phyloP scores from a whole-genome alignment of 35 echinoderm and acorn worm species.

The Ophiothrix spiculata region DNA sequence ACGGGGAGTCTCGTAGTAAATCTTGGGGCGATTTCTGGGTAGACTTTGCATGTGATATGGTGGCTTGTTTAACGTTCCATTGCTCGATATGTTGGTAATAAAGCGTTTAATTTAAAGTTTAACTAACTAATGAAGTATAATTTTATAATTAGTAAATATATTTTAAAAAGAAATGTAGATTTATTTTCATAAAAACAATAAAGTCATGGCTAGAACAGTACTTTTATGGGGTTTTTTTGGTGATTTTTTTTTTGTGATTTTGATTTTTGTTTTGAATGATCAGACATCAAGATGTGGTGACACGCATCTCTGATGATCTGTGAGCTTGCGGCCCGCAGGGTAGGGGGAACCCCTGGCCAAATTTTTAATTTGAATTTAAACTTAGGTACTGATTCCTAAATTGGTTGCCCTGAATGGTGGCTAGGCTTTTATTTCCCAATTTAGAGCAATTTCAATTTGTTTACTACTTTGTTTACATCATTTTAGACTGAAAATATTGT shows the following conservation, averaged over 20 bases:
- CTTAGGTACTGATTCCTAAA: too few relatives aligned
- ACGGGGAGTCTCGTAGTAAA: neutral
- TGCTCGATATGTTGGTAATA: neutral
- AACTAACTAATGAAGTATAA: neutral
- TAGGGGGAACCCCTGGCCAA: neutral
- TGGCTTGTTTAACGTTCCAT: neutral
- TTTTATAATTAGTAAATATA: too few relatives aligned
- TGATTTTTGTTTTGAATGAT: neutral
- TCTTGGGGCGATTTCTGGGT: neutral
- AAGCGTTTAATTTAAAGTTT: neutral
- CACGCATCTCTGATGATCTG: neutral
- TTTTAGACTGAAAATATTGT: too few relatives aligned
- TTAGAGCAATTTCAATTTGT: too few relatives aligned
- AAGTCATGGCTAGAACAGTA: neutral
- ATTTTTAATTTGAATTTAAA: neutral
- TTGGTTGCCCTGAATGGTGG: too few relatives aligned
- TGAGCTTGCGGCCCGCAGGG: conserved; percentile 4
- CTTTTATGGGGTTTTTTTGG: neutral
- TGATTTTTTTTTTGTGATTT: neutral
- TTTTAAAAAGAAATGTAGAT: too few relatives aligned
- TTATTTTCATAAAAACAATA: neutral
- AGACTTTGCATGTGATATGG: neutral
- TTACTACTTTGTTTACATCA: too few relatives aligned
- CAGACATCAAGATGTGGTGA: neutral
- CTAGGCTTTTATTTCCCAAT: too few relatives aligned